Conservation (phyloP, 1,140 invertebrate genomes). For the Thaumetopoea pityocampa region DNA sequence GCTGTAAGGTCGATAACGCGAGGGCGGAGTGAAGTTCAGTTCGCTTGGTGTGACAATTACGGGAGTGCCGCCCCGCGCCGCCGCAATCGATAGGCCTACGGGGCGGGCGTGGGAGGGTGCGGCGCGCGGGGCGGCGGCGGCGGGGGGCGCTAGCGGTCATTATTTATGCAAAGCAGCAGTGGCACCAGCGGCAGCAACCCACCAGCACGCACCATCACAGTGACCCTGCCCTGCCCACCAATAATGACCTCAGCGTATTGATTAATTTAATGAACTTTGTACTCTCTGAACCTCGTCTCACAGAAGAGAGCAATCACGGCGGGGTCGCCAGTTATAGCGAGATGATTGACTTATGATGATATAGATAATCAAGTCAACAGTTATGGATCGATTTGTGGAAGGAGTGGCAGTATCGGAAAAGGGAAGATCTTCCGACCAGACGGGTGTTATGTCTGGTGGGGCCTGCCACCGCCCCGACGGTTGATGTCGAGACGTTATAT, state of each 20-base stretch:
- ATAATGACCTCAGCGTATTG: conserved; percentile 32
- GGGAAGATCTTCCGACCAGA: no score
- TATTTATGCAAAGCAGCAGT: conserved; percentile 71
- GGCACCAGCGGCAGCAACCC: conserved; percentile 30
- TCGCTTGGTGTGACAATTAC: conserved; percentile 73
- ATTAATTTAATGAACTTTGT: no score
- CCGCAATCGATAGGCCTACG: conserved; percentile 73
- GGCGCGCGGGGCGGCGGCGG: conserved; percentile 22
- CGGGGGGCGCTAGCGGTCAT: conserved; percentile 42
- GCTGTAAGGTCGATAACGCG: conserved; percentile 57
- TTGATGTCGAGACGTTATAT: no score
- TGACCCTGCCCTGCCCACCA: conserved; percentile 11
- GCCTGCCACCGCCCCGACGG: no score
- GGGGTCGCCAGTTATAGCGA: no score
- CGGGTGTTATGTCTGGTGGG: no score
- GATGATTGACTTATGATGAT: no score
- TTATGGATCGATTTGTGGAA: no score
- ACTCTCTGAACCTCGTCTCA: no score
- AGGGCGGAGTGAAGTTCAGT: conserved; percentile 52
- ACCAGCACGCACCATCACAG: conserved; percentile 19
- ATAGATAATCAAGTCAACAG: no score
- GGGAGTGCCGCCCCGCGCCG: conserved; percentile 66
- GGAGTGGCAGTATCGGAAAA: no score
- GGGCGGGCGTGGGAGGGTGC: conserved; percentile 34
- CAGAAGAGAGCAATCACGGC: no score